phyloP scores from a whole-genome alignment of 2,797 vertebrate species.

The Cynodonichthys magdalenae region DNA sequence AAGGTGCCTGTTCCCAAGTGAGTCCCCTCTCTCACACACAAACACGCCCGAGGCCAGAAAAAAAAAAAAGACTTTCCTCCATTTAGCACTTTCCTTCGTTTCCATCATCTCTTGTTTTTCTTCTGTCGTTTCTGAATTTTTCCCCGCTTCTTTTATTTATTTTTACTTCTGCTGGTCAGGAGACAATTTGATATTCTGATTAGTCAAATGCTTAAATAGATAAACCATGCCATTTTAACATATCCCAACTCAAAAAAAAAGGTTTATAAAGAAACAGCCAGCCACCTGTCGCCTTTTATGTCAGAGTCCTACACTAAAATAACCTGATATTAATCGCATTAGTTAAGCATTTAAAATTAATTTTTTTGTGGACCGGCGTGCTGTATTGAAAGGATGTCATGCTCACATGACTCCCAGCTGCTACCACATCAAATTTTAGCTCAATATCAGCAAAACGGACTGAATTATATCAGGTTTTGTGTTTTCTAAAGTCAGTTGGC shows the following conservation, averaged over 20 bases:
- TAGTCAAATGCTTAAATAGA: background rate
- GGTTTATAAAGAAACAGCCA: too few species aligned
- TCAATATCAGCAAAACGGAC: too few species aligned
- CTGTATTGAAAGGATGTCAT: too few species aligned
- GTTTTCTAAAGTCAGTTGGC: too few species aligned
- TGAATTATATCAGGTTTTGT: too few species aligned
- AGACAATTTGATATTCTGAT: background rate
- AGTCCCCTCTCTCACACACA: constrained; percentile 72
- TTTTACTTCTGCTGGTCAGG: background rate
- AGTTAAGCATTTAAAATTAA: too few species aligned
- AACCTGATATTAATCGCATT: too few species aligned
- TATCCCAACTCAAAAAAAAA: background rate
- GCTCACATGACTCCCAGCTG: too few species aligned
- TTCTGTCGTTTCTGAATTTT: constrained; percentile 6
- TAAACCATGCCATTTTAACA: background rate
- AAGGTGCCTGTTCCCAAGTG: constrained; percentile 94
- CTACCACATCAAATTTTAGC: too few species aligned
- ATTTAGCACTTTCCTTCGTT: constrained; percentile 23
- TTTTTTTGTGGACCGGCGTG: too few species aligned
- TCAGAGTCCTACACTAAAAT: too few species aligned
- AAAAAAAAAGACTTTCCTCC: constrained; percentile 13
- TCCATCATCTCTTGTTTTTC: constrained; percentile 24
- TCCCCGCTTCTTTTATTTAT: background rate
- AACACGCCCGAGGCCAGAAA: constrained; percentile 26
- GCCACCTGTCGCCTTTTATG: too few species aligned